Percentiles rank a stretch among this genome's conserved stretches.
phyloP scores from a whole-genome alignment of 2,888 invertebrate genomes.

The Oscheius onirici region DNA sequence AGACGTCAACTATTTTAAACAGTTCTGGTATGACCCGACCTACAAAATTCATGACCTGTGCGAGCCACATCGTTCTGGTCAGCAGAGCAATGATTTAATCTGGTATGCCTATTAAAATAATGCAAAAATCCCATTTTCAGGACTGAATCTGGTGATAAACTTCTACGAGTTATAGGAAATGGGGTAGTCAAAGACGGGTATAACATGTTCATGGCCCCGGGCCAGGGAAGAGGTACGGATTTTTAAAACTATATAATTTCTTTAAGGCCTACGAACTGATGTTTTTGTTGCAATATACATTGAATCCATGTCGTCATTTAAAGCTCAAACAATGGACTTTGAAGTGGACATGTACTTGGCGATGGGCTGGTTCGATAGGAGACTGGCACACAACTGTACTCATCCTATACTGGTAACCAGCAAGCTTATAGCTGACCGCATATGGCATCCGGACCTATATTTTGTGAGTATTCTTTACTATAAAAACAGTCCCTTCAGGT shows the following conservation, averaged over 20 bases:
- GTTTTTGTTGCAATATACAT: constrained; percentile 70
- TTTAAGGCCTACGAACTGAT: constrained; percentile 60
- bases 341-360: constrained; percentile 71
- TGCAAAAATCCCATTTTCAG: constrained; percentile 31
- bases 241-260: background rate
- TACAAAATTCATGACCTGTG: constrained; percentile 62
- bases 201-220: constrained; percentile 70
- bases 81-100: constrained; percentile 52
- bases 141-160: constrained; percentile 68
- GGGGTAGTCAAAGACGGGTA: constrained; percentile 67
- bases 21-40: constrained; percentile 52
- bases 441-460: constrained; percentile 69
- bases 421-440: constrained; percentile 66
- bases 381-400: constrained; percentile 70
- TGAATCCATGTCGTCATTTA: constrained; percentile 71
- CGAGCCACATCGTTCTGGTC: constrained; percentile 61
- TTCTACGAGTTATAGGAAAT: constrained; percentile 65
- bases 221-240: constrained; percentile 52
- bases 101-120: constrained; percentile 44
- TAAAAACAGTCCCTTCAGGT: constrained; percentile 33
- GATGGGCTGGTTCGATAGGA: constrained; percentile 70
- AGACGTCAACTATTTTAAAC: constrained; percentile 49
- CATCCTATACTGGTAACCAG: constrained; percentile 69
- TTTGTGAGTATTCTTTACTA: constrained; percentile 47
- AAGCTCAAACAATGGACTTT: constrained; percentile 71